These are phyloP conservation scores for Limnephilus marmoratus DNA, from an alignment of 2,888 invertebrate species.

Conservation along the genomic window DNA sequence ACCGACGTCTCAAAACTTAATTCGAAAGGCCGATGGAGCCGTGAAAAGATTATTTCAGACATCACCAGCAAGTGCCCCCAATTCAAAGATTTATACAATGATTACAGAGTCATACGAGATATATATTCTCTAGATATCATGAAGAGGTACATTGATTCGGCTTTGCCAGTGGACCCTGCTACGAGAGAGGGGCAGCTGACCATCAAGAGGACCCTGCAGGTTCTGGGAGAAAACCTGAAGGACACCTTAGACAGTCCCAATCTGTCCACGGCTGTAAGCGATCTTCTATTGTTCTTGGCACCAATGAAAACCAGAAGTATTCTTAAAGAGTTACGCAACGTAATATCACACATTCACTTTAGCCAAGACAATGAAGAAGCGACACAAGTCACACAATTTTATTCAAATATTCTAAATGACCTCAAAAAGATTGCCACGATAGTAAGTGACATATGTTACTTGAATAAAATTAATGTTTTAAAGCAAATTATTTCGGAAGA, in stretches of 20 bases:
- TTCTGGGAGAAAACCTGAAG: background rate
- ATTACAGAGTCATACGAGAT: slow-evolving; percentile 11
- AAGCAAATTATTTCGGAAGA: no score
- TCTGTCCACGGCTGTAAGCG: background rate
- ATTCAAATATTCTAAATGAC: slow-evolving; percentile 17
- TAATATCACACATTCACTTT: background rate
- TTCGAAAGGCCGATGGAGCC: background rate
- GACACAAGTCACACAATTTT: background rate
- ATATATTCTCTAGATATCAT: background rate
- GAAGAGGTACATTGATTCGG: background rate
- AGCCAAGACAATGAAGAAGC: no score
- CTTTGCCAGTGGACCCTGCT: background rate
- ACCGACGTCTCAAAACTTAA: no score
- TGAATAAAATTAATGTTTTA: background rate
- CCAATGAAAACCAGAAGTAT: background rate
- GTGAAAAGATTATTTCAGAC: background rate
- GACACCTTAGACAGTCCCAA: background rate
- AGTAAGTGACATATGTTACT: background rate
- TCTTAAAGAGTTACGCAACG: slow-evolving; percentile 1
- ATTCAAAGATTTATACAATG: background rate
- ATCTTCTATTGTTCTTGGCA: background rate
- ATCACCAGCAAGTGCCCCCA: background rate
- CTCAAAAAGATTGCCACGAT: background rate
- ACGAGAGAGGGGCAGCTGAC: slow-evolving; percentile 4
- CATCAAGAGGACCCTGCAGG: slow-evolving; percentile 13